Evolutionary conservation across 2,888 invertebrate genomes (phyloP), one percentile per base, ranked within the genome.

Genomic region (Asteroscopus sphinx): DNA sequence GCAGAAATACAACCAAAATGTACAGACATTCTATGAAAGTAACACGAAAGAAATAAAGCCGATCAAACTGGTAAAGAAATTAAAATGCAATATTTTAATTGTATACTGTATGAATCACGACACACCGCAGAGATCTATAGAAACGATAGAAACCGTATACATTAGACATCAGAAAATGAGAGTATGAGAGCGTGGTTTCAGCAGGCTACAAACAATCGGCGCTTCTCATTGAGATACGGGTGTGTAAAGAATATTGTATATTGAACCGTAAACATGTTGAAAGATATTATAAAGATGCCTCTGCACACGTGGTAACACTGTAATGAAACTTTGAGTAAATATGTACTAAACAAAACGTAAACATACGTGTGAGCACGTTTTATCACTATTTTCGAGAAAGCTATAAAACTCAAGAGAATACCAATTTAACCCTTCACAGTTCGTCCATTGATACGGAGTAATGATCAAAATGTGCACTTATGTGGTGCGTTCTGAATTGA

Each of bases 241-340:
- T 37, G 47, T 41, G 71, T 65, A 74, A 72, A 69, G 73, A 80
- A 83, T 86, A n/a, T n/a, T n/a, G 89, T 90, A 85, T 90, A 74
- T 90, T 92, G 90, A 91, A 91, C 90, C 78, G 82, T 88, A 85
- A 87, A 89, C 88, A 87, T 68, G 79, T 80, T 90, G 92, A 92
- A 89, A 90, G 92, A 92, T 88, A 82, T 83, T 83, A 82, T 84
- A 87, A 91, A 93, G 90, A 90, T 85, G 88, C 76, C 78, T 72
- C 63, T 76, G 72, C 76, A 67, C 80, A 72, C 73, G 47, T 26
- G 46, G 28, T 16, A 35, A 30, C 30, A 71, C 72, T 77, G 78
- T 72, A 74, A 77, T 68, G 62, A 73, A 73, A 73, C 62, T n/a
- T n/a, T n/a, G n/a, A n/a, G n/a, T n/a, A n/a, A n/a, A n/a, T n/a